Evolutionary conservation across 2,797 vertebrate genomes (phyloP), one percentile per base, ranked within the genome.

Genomic region (Bradypus variegatus): DNA sequence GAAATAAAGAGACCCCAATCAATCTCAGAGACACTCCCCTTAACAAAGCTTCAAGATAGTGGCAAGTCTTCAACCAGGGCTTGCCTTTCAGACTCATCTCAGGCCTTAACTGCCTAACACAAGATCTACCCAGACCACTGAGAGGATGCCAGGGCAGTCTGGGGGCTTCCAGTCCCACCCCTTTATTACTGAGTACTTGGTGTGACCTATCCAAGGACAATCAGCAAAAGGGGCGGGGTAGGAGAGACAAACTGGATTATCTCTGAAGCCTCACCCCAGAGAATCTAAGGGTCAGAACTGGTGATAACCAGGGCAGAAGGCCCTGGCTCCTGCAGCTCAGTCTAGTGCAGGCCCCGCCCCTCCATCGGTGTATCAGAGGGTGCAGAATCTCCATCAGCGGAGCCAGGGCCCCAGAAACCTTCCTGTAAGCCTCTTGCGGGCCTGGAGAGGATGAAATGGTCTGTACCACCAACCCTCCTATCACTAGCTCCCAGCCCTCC

Each of bases 101-200:
- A 89, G 41, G 62, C 31, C 29, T 62, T 6, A 58, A 60, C 72
- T n/a, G n/a, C 1, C 6, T 23, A 38, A 2, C 33, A 76, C 27
- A 48, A 16, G 77, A 38, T 31, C 82, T 65, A 73, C 36, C 64
- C 64, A 21, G 31, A 76, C 33, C 50, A 36, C 33, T 89, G 62
- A 7, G 29, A 65, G 53, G 77, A 58, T 33, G 45, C 83, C 21
- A 6, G 19, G 75, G 64, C 67, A 48, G 78, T 67, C 67, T 10
- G 41, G 92, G 77, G 92, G 84, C 93, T 90, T 8, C 53, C 23
- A 36, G 62, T 53, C 84, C 90, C 80, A 64, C 89, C 89, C 88
- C 69, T 83, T 65, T 48, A 75, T 93, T 16, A 78, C 84, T 45
- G 33, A 90, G 67, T 62, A 16, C 36, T 33, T 2, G 38, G 64